phyloP scores from a whole-genome alignment of 2,113 vertebrate genomes.

The Chaenocephalus aceratus region DNA sequence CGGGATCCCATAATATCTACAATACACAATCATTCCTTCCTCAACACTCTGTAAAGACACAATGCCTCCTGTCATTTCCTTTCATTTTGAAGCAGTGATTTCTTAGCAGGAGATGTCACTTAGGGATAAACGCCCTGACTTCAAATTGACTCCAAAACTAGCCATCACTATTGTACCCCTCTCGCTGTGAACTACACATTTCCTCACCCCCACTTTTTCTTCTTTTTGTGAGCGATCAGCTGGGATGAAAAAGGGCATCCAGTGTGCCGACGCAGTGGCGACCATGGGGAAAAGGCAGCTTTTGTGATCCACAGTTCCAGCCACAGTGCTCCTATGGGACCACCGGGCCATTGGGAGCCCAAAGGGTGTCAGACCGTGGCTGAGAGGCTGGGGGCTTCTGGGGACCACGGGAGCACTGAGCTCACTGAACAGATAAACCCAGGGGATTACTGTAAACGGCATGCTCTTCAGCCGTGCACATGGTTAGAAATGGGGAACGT shows the following conservation, averaged over 20 bases:
- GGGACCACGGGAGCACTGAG: conserved; percentile 43
- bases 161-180: conserved; percentile 25
- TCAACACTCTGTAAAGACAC: conserved; percentile 64
- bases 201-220: conserved; percentile 14
- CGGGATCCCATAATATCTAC: conserved; percentile 64
- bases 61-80: conserved; percentile 27
- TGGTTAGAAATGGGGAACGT: conserved; percentile 41
- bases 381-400: conserved; percentile 40
- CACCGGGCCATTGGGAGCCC: conserved; percentile 41
- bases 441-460: conserved; percentile 60
- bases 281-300: conserved; percentile 47
- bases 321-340: conserved; percentile 55
- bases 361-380: conserved; percentile 36
- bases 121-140: conserved; percentile 36
- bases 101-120: conserved; percentile 36
- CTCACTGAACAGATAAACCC: conserved; percentile 68
- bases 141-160: conserved; percentile 38
- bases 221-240: conserved; percentile 60
- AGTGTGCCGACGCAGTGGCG: conserved; percentile 24
- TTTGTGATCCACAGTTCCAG: conserved; percentile 58
- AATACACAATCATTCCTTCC: conserved; percentile 62
- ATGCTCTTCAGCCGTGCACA: conserved; percentile 39
- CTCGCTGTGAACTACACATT: conserved; percentile 36
- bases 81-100: conserved; percentile 32
- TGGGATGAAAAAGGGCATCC: conserved; percentile 50